These are phyloP conservation scores for Phyllotis vaccarum DNA, from an alignment of 2,797 vertebrate genomes.

Conservation along the genomic window DNA sequence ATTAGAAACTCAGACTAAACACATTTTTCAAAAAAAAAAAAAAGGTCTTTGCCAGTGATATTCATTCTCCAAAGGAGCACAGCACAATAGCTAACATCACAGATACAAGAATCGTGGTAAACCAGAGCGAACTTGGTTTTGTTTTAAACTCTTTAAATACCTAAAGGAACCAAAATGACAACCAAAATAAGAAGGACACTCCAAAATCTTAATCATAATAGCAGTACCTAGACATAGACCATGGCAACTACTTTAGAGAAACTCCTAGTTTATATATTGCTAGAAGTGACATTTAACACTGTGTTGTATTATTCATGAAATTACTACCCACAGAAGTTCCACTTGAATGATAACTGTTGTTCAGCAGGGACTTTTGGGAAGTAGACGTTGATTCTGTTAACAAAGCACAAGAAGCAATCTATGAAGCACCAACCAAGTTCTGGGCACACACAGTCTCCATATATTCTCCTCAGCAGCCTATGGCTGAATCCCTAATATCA, in stretches of 20 bases:
- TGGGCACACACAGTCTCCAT: background rate
- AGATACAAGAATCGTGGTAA: background rate
- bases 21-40: background rate
- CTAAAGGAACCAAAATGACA: background rate
- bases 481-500: background rate
- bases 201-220: background rate
- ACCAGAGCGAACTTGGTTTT: background rate
- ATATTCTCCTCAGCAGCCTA: background rate
- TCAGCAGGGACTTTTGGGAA: background rate
- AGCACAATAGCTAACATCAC: background rate
- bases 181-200: background rate
- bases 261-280: background rate
- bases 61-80: background rate
- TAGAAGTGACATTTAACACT: background rate
- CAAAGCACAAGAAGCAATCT: background rate
- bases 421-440: background rate
- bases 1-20: background rate
- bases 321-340: background rate
- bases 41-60: background rate
- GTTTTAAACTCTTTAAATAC: slow-evolving; percentile 3
- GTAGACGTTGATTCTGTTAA: background rate
- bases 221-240: background rate
- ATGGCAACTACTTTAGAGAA: background rate
- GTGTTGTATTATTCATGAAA: background rate
- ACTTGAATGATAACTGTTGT: background rate